phyloP scores from a whole-genome alignment of 2,888 invertebrate species.

The Prosapia bicincta region DNA sequence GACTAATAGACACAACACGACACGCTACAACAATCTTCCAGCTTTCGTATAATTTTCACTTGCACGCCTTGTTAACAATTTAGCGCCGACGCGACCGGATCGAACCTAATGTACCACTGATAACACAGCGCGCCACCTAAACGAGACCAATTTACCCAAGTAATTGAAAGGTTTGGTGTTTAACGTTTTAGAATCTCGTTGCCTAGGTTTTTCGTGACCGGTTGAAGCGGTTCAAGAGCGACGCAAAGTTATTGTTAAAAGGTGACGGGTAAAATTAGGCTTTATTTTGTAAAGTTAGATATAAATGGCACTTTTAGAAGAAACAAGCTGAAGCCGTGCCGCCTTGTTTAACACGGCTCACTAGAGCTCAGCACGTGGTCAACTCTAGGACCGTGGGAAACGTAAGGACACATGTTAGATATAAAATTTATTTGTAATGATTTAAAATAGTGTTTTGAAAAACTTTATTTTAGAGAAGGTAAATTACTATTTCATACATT shows the following conservation, averaged over 20 bases:
- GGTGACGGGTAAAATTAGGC: background rate
- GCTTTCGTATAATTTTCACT: background rate
- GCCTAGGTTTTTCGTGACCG: background rate
- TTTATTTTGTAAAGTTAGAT: background rate
- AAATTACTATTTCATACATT: too few relatives aligned
- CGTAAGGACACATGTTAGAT: too few relatives aligned
- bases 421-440: too few relatives aligned
- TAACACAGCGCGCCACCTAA: background rate
- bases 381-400: background rate
- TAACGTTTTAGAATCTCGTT: background rate
- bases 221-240: background rate
- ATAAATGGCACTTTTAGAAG: background rate
- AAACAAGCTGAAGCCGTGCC: background rate
- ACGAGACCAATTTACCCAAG: background rate
- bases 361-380: background rate
- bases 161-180: background rate
- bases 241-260: background rate
- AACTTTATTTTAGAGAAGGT: too few relatives aligned
- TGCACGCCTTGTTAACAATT: background rate
- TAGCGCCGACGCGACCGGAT: background rate
- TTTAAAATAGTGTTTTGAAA: too few relatives aligned
- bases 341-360: background rate
- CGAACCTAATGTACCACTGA: background rate
- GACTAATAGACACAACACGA: too few relatives aligned
- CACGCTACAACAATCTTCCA: too few relatives aligned